Evolutionary conservation across 2,888 invertebrate species (phyloP).

Genomic region (Myopa tessellatipennis): DNA sequence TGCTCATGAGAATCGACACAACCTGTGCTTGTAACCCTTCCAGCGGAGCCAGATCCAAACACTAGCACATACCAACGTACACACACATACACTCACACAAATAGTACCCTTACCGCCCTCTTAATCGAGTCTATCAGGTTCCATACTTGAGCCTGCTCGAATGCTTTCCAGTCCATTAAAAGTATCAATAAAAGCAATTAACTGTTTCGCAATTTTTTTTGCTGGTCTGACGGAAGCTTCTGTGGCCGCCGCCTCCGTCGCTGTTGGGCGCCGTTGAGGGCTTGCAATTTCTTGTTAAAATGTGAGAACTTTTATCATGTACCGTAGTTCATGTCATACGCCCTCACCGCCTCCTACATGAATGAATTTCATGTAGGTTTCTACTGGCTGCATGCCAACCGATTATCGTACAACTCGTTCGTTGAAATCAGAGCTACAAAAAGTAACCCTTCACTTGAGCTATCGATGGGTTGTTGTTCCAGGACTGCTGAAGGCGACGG

Average conservation of each 20-base stretch:
- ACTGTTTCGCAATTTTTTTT: not conserved
- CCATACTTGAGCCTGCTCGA: not conserved
- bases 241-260: too few relatives aligned
- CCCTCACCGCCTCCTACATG: not conserved
- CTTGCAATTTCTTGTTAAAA: not conserved
- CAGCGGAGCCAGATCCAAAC: not conserved
- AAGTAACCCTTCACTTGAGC: constrained; percentile 2
- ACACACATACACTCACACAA: not conserved
- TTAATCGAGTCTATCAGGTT: not conserved
- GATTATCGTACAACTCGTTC: not conserved
- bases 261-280: too few relatives aligned
- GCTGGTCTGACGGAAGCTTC: not conserved
- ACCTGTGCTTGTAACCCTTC: not conserved
- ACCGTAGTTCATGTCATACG: not conserved
- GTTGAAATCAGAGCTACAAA: not conserved
- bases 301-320: constrained; percentile 5
- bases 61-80: not conserved
- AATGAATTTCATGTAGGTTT: not conserved
- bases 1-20: too few relatives aligned
- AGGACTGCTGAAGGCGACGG: not conserved
- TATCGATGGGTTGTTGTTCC: constrained; percentile 6
- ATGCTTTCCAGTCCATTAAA: constrained; percentile 26
- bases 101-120: not conserved
- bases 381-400: constrained; percentile 17
- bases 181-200: constrained; percentile 39